These are phyloP conservation scores for Tipula lateralis DNA, from an alignment of 2,888 invertebrate genomes.

Conservation along the genomic window DNA sequence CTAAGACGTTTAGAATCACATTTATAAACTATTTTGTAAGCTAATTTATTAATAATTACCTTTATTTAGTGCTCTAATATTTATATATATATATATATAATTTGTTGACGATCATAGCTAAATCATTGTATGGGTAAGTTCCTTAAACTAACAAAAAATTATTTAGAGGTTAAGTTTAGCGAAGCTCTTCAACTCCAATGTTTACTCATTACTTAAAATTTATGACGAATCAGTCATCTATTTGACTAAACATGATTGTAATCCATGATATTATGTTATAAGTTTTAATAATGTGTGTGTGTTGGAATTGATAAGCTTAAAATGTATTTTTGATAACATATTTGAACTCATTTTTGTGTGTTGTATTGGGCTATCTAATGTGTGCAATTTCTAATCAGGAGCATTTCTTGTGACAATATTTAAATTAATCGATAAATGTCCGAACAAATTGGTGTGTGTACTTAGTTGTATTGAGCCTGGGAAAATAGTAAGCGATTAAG, in stretches of 20 bases:
- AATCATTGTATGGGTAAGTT: conserved; percentile 4
- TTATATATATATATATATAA: no score
- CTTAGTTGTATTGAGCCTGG: not conserved
- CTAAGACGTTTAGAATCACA: not conserved
- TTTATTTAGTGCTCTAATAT: not conserved
- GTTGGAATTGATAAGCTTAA: not conserved
- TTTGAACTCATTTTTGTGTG: not conserved
- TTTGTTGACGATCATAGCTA: not conserved
- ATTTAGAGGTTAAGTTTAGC: not conserved
- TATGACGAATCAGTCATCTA: not conserved
- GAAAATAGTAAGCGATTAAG: not conserved
- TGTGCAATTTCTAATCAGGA: not conserved
- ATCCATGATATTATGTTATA: not conserved
- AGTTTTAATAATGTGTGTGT: not conserved
- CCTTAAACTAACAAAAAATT: not conserved
- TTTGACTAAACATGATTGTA: not conserved
- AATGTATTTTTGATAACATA: not conserved
- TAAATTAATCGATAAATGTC: not conserved
- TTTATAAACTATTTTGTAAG: not conserved
- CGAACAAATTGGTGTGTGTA: not conserved
- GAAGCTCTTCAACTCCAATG: not conserved
- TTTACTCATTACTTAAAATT: not conserved
- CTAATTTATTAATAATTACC: not conserved
- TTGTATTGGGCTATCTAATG: not conserved
- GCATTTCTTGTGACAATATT: not conserved